Evolutionary conservation across 2,888 invertebrate species (phyloP).

Genomic region (Congeria kusceri): DNA sequence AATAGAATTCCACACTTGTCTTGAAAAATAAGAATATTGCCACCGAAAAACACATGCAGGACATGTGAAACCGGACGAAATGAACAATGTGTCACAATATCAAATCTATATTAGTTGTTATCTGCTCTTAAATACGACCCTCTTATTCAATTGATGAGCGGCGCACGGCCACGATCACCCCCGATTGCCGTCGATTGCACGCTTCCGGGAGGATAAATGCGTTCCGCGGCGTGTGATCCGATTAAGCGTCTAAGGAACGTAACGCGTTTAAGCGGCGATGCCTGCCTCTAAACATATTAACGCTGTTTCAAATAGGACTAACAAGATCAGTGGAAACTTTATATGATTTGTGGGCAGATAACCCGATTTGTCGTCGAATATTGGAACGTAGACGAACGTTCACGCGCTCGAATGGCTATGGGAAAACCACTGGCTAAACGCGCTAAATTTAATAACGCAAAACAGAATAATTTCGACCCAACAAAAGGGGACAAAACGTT

Average conservation of each 20-base stretch:
- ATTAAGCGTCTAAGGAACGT: slow-evolving; percentile 51
- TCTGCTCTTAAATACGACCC: too few relatives aligned
- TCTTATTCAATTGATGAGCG: too few relatives aligned
- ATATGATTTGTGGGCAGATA: slow-evolving; percentile 57
- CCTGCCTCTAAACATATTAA: slow-evolving; percentile 61
- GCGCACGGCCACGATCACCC: too few relatives aligned
- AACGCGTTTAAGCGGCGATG: slow-evolving; percentile 47
- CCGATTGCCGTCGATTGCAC: too few relatives aligned
- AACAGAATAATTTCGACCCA: slow-evolving; percentile 50
- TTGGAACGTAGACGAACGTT: slow-evolving; percentile 53
- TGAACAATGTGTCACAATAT: too few relatives aligned
- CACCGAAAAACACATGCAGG: too few relatives aligned
- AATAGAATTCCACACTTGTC: too few relatives aligned
- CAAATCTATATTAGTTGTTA: too few relatives aligned
- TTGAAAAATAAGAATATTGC: too few relatives aligned
- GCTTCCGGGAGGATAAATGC: neutral
- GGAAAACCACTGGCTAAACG: too few relatives aligned
- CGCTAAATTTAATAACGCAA: slow-evolving; percentile 51
- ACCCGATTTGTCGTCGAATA: slow-evolving; percentile 58
- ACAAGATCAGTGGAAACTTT: slow-evolving; percentile 40
- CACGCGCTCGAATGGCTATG: slow-evolving; percentile 17
- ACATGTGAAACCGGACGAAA: too few relatives aligned
- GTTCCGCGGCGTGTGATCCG: slow-evolving; percentile 23
- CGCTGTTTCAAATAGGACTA: slow-evolving; percentile 66
- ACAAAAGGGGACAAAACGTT: neutral